Evolutionary conservation across 2,888 invertebrate species (phyloP), one percentile per base, ranked within the genome.

Genomic region (Spialia ferax): DNA sequence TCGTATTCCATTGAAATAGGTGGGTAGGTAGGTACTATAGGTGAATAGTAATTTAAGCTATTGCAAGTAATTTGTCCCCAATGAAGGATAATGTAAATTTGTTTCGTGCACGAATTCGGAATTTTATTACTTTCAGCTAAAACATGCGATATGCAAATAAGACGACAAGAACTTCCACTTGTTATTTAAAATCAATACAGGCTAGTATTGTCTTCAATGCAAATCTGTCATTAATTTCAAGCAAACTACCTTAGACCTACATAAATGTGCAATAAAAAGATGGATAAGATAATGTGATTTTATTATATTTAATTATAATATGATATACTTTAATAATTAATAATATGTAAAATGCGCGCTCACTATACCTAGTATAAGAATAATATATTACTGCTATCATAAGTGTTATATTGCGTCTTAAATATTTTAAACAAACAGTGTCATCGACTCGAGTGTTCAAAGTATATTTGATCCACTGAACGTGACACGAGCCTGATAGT

Each of bases 61-160:
- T 23, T 13, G 35, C 18, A 45, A 42, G 15, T 13, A 50, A 65
- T 66, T 60, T 54, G 29, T 52, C 29, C 57, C 52, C 65, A 42
- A 54, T 66, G 29, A 42, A 60, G 1, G 38, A 59, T 66, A 20
- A 60, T 20, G 38, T 35, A 52, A 52, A 62, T 42, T 55, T 38
- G 22, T 42, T 61, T 10, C 4, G 15, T 45, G 45, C 66, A 67
- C 55, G 66, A 55, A 61, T 52, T 66, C 18, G 32, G 54, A 32
- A 61, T 66, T 60, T 42, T 61, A 45, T 32, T 22, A 45, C 22
- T n/a, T 67, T 55, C 45, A 50, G 11, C 20, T 26, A 13, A 52
- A 60, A 26, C 66, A 67, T 55, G 66, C 66, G 60, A 66, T 66
- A 42, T 60, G 60, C 29, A 67, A 67, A 61, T 55, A 45, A 60